These are phyloP conservation scores for Manis pentadactyla DNA, from an alignment of 2,797 vertebrate species.

Conservation along the genomic window DNA sequence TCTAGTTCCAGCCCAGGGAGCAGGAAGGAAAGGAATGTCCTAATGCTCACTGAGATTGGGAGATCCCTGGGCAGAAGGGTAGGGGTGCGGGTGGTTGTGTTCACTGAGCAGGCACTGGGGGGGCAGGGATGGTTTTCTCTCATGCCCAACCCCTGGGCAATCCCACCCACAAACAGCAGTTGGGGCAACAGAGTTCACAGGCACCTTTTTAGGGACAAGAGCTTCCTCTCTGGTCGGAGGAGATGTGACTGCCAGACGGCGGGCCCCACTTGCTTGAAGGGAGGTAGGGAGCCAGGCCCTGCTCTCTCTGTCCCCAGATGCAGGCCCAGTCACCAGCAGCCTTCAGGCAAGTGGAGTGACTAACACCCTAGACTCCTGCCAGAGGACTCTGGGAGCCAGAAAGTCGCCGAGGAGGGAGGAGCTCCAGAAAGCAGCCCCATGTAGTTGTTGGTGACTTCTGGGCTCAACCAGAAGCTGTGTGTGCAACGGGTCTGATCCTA, in stretches of 20 bases:
- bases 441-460: accelerated
- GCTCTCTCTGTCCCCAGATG: not conserved
- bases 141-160: not conserved
- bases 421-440: not conserved
- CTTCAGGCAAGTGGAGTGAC: not conserved
- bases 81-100: not conserved
- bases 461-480: not conserved
- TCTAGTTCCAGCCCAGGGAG: not conserved
- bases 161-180: no score
- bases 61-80: accelerated
- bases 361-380: no score
- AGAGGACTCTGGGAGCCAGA: not conserved
- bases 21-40: no score
- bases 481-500: accelerated
- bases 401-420: no score
- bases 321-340: no score
- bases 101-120: no score
- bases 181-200: not conserved
- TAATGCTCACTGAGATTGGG: not conserved
- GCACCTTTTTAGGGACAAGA: not conserved
- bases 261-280: not conserved
- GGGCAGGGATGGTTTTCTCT: not conserved
- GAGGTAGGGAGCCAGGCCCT: not conserved
- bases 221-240: not conserved
- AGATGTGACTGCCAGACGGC: not conserved